These are phyloP conservation scores for Maniola hyperantus DNA, from an alignment of 2,888 invertebrate genomes.

Conservation along the genomic window DNA sequence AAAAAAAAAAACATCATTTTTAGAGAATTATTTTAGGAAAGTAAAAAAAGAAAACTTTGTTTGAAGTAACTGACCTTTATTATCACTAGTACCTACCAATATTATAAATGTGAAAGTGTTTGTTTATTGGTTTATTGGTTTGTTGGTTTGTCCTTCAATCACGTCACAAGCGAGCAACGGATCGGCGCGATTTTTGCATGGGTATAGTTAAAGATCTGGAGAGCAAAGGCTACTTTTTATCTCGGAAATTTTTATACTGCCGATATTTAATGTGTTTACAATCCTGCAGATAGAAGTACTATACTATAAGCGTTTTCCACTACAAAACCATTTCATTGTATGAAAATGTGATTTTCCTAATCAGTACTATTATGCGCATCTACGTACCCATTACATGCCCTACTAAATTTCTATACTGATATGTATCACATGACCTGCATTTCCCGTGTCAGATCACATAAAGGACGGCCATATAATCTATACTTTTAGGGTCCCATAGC, in stretches of 20 bases:
- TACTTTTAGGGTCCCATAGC: slow-evolving; percentile 15
- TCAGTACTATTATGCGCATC: slow-evolving; percentile 15
- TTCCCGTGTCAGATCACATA: slow-evolving; percentile 32
- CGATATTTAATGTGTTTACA: too few relatives aligned
- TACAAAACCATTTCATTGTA: neutral
- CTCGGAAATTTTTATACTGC: too few relatives aligned
- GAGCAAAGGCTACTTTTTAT: too few relatives aligned
- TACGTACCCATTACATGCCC: slow-evolving; percentile 24
- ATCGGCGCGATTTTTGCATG: too few relatives aligned
- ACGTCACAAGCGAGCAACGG: too few relatives aligned
- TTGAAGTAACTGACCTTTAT: neutral
- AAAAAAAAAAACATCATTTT: neutral
- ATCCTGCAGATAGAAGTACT: neutral
- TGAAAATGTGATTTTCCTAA: neutral
- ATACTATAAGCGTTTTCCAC: neutral
- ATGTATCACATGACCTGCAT: slow-evolving; percentile 37
- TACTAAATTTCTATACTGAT: slow-evolving; percentile 33
- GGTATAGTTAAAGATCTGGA: too few relatives aligned
- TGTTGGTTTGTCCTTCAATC: too few relatives aligned
- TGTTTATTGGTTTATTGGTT: too few relatives aligned
- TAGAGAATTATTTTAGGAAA: neutral
- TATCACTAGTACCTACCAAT: too few relatives aligned
- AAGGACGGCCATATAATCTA: slow-evolving; percentile 36
- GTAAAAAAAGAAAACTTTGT: neutral
- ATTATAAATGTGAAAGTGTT: too few relatives aligned